A percentile compares a stretch with the other conserved stretches of the same genome.
These are phyloP conservation scores for Rachycentron canadum DNA, from an alignment of 2,797 vertebrate genomes.

Conservation along the genomic window DNA sequence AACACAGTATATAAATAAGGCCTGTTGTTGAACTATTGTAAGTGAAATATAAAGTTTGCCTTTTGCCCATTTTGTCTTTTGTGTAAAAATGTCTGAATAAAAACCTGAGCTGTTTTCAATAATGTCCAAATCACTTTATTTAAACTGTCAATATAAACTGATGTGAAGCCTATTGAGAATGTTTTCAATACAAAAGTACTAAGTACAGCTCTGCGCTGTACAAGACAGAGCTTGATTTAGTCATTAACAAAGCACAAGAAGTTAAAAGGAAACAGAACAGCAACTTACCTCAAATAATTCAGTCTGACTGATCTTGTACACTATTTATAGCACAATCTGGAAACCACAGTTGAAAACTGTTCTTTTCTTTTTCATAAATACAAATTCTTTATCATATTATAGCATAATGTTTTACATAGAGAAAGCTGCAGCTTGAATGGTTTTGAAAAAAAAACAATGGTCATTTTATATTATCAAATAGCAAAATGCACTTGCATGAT, in stretches of 20 bases:
- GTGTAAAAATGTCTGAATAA: conserved; percentile 45
- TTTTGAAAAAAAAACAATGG: conserved; percentile 34
- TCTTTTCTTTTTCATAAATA: conserved; percentile 52
- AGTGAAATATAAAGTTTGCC: conserved; percentile 4
- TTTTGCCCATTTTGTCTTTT: conserved; percentile 4
- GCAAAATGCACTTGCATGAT: conserved; percentile 36
- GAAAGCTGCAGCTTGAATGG: conserved; percentile 33
- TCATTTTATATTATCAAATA: conserved; percentile 45
- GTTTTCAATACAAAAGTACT: conserved; percentile 91
- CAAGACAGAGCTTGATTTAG: conserved; percentile 26
- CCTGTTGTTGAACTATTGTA: conserved; percentile 5
- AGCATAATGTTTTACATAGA: conserved; percentile 45
- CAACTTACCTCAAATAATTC: conserved; percentile 9
- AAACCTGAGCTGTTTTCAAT: conserved; percentile 40
- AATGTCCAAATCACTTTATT: conserved; percentile 79
- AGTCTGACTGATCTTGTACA: conserved; percentile 8
- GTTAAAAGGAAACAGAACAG: conserved; percentile 28
- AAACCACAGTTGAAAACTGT: conserved; percentile 32
- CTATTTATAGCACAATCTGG: conserved; percentile 21
- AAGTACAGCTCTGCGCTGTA: conserved; percentile 48
- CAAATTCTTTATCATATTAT: conserved; percentile 34
- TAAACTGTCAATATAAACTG: conserved; percentile 72
- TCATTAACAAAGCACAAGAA: conserved; percentile 42
- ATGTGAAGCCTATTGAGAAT: conserved; percentile 78
- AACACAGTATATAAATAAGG: background rate